Evolutionary conservation across 2,888 invertebrate species (phyloP), one percentile per base, ranked within the genome.

Genomic region (Troilus luridus): DNA sequence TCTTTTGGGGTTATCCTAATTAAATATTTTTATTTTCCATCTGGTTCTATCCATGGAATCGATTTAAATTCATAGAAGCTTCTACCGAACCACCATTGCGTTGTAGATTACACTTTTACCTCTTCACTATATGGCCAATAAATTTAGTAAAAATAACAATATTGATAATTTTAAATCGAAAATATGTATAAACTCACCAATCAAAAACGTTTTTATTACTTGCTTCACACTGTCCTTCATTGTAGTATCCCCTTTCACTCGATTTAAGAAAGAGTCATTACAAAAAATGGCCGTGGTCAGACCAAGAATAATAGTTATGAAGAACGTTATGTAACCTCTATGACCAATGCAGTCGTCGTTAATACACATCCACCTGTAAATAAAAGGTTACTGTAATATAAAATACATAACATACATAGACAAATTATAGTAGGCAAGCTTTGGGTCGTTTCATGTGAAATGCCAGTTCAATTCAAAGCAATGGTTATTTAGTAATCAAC

Each of bases 231-330:
- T 59, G 12, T 72, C 58, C 27, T 90, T 90, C 58, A 90, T 5
- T 24, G 90, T n/a, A 0, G 41, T 14, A 11, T 77, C 67, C 7
- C 56, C 64, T 21, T 90, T 77, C 0, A 21, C 21, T 3, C 41
- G 21, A 56, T 85, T 56, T 19, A 85, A 12, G 85, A 85, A 85
- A n/a, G 85, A 85, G 7, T 77, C 90, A 14, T 27, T 54, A 7
- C 90, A 72, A 59, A 90, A 90, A 17, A 67, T 24, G 17, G 77
- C 90, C 12, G 90, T 72, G 12, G 59, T 72, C 0, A 90, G 54
- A 8, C 72, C 90, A 14, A 72, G 27, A 56, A 90, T 90, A 19
- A 90, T 7, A 27, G 56, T 58, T 21, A 90, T 77, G 24, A 72
- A 72, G 56, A 77, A 58, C 27, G 56, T 90, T 8, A 90, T 27